Conservation (phyloP, 2,797 vertebrate species). For the Mormyrus proboscirostris region DNA sequence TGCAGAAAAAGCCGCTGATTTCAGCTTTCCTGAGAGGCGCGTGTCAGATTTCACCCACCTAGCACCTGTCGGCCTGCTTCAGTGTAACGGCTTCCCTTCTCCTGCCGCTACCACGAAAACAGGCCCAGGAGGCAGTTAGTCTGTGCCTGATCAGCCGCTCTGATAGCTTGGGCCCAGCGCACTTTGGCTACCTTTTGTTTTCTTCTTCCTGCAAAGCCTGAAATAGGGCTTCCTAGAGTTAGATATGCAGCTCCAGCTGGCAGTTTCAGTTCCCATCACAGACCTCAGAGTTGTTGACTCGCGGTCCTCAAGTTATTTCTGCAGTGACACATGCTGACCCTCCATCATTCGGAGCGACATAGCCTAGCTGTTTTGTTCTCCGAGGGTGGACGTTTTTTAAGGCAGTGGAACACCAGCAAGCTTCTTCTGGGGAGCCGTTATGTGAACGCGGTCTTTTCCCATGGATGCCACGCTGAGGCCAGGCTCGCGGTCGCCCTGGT, state of each 20-base stretch:
- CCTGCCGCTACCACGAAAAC: neutral
- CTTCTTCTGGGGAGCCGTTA: neutral
- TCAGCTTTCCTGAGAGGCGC: neutral
- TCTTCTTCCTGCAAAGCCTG: neutral
- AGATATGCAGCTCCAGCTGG: neutral
- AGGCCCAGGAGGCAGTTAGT: neutral
- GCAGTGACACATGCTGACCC: neutral
- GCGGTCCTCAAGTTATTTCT: neutral
- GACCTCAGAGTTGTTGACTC: neutral
- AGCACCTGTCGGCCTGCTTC: constrained; percentile 10
- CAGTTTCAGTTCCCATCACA: neutral
- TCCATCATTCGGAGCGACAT: neutral
- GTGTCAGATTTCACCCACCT: constrained; percentile 20
- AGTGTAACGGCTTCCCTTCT: neutral
- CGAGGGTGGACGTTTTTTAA: neutral
- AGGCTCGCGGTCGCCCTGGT: neutral
- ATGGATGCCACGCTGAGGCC: neutral
- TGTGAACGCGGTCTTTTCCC: neutral
- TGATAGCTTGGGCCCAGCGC: neutral
- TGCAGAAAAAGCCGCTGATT: constrained; percentile 4
- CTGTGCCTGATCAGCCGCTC: neutral
- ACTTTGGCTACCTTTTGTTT: neutral
- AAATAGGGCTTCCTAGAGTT: neutral
- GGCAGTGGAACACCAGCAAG: neutral
- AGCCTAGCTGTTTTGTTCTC: neutral